Percentiles rank a stretch among this genome's conserved stretches.
phyloP scores from a whole-genome alignment of 2,113 vertebrate genomes.

The Phrynocephalus versicolor region DNA sequence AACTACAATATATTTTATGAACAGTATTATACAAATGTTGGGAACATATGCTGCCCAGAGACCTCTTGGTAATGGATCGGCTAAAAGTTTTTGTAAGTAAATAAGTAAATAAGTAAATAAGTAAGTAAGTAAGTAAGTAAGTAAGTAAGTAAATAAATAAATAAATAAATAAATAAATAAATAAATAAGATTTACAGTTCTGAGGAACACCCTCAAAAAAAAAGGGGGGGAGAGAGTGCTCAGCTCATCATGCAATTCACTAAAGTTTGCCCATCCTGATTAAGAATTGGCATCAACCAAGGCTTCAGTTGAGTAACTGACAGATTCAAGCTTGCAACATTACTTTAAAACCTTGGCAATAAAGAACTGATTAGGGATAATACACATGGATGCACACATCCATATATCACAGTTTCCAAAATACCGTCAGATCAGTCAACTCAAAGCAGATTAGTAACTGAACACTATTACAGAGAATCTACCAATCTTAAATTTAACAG shows the following conservation, averaged over 20 bases:
- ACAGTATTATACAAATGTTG: background rate
- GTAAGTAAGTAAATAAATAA: no score
- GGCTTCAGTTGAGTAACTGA: background rate
- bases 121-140: no score
- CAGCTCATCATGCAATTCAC: background rate
- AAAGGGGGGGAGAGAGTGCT: background rate
- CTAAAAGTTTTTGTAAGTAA: no score
- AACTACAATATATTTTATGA: background rate
- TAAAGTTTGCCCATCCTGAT: background rate
- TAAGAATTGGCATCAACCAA: background rate
- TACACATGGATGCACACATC: background rate
- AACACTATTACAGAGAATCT: background rate
- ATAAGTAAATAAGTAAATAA: no score
- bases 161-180: background rate
- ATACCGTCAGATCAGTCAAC: constrained; percentile 11
- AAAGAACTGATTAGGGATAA: background rate
- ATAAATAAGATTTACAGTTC: no score
- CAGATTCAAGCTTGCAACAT: background rate
- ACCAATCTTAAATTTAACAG: background rate
- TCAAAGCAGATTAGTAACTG: constrained; percentile 4
- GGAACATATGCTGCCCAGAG: no score
- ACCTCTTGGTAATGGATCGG: no score
- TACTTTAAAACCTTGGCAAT: constrained; percentile 2
- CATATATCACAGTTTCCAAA: background rate
- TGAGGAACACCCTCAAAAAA: background rate